Percentiles rank a stretch among this genome's conserved stretches.
Conservation (phyloP, 2,797 vertebrate species). For the Knipowitschia caucasica region DNA sequence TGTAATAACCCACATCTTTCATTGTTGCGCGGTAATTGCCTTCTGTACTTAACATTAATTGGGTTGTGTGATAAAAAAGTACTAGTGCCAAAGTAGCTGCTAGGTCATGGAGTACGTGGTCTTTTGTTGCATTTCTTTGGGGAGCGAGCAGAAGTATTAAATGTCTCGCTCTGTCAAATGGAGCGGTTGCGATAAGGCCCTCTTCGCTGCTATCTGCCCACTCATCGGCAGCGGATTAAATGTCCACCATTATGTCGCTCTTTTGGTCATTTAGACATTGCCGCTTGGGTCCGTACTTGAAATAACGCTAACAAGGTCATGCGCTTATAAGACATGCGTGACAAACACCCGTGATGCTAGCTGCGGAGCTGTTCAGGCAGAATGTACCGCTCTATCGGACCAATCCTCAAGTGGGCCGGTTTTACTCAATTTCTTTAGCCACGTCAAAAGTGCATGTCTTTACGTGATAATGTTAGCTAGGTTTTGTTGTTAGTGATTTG, state of each 20-base stretch:
- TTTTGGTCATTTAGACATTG: conserved; percentile 60
- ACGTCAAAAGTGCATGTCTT: too few species aligned
- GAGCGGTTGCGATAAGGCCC: conserved; percentile 84
- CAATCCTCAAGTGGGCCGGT: neutral
- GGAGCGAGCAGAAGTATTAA: conserved; percentile 79
- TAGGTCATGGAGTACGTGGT: conserved; percentile 46
- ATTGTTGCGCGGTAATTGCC: conserved; percentile 13
- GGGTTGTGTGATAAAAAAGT: conserved; percentile 24
- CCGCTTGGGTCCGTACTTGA: conserved; percentile 31
- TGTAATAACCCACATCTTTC: conserved; percentile 13
- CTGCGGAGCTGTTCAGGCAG: neutral
- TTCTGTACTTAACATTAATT: conserved; percentile 43
- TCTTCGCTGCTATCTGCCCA: conserved; percentile 81
- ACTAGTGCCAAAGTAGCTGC: conserved; percentile 21
- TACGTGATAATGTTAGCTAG: too few species aligned
- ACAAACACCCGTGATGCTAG: neutral
- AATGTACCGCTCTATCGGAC: neutral
- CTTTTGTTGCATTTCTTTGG: conserved; percentile 73
- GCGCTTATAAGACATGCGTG: neutral
- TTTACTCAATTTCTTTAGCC: too few species aligned
- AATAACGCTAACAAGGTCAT: conserved; percentile 38
- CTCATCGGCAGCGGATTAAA: conserved; percentile 88
- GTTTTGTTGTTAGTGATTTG: too few species aligned
- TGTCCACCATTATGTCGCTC: conserved; percentile 85
- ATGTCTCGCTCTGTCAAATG: conserved; percentile 83